Evolutionary conservation across 2,888 invertebrate genomes (phyloP), one percentile per base, ranked within the genome.

Genomic region (Orchestes rusci): DNA sequence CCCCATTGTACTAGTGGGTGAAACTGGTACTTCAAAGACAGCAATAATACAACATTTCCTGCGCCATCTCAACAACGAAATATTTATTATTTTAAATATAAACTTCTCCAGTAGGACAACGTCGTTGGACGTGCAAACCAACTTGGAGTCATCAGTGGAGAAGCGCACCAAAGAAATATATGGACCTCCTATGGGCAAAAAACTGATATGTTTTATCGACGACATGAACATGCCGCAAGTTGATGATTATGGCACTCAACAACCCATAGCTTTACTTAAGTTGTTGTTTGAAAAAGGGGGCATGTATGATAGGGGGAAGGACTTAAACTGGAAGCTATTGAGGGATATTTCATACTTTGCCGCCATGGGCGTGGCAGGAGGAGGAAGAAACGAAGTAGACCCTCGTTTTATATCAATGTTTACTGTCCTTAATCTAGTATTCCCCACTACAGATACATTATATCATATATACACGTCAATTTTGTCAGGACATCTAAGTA

Each of bases 161-260:
- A 93, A 92, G 63, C 74, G 91, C 43, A 92, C 92, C 1, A 90
- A 92, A 64, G 88, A 91, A 62, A 80, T 84, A 3, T 93, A 84
- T 61, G 93, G 92, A 0, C 94, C 94, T 23, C 86, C 91, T 0
- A 77, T 87, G 45, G 93, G 93, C 20, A 94, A 91, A 69, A 84
- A 85, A 60, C 75, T 94, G 63, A 75, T 93, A 27, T 79, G 90
- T 52, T 95, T 94, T 62, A 84, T 94, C 53, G 94, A 95, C 61
- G 93, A 95, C 62, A 84, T 94, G 82, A 92, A 93, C 63, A 93
- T 93, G 92, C 93, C 94, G 20, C 77, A 82, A 68, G 82, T 84
- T 33, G 89, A 90, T 61, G 80, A 76, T 0, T 93, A 93, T 62
- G 93, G 93, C 0, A 93, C 92, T 0, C 94, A 94, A 61, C 94